These are phyloP conservation scores for Saccopteryx bilineata DNA, from an alignment of 2,113 vertebrate genomes.

Conservation along the genomic window DNA sequence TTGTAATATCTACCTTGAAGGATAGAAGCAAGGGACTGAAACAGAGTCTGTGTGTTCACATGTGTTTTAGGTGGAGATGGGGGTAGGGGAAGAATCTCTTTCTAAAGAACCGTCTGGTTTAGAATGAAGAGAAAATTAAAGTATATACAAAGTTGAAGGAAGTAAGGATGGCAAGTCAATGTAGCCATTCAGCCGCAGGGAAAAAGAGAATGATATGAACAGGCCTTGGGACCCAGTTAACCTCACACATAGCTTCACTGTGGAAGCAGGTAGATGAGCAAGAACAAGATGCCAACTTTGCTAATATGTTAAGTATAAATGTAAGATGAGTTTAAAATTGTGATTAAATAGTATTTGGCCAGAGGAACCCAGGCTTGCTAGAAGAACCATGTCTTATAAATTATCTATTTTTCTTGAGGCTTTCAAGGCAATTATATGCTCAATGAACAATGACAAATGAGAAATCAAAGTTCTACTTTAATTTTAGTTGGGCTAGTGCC, in stretches of 20 bases:
- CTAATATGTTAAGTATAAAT: not conserved
- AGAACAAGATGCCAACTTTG: not conserved
- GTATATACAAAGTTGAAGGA: not conserved
- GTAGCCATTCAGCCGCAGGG: not conserved
- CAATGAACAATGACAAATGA: not conserved
- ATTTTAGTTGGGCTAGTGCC: not conserved
- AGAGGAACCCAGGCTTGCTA: not conserved
- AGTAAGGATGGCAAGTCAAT: not conserved
- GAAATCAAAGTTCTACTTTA: conserved; percentile 10
- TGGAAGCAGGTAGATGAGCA: not conserved
- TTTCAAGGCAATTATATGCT: conserved; percentile 16
- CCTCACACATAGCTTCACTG: not conserved
- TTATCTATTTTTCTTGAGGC: not conserved
- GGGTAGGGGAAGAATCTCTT: not conserved
- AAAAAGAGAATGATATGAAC: not conserved
- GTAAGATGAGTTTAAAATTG: conserved; percentile 11
- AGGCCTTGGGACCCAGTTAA: not conserved
- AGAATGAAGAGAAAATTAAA: not conserved
- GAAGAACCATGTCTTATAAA: conserved; percentile 32
- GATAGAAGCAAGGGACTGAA: not conserved
- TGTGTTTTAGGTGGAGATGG: rapidly evolving
- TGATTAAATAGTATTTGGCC: conserved; percentile 31
- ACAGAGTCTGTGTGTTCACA: rapidly evolving
- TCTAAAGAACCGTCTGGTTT: not conserved
- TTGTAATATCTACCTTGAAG: not conserved